phyloP scores from a whole-genome alignment of 2,113 vertebrate genomes.

The Leptobrachium ailaonicum region DNA sequence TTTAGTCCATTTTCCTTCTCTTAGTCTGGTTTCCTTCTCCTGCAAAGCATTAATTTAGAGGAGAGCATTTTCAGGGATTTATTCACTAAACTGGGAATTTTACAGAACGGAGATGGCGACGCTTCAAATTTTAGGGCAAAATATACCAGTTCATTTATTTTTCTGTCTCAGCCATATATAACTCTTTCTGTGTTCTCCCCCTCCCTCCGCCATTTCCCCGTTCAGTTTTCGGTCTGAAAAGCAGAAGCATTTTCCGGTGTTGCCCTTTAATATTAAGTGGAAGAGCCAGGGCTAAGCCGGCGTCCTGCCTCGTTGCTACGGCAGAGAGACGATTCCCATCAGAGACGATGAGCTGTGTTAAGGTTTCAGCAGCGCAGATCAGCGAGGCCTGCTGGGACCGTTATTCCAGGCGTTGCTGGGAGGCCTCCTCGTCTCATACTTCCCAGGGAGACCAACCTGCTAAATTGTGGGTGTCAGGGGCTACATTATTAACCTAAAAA shows the following conservation, averaged over 20 bases:
- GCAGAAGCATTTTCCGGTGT: neutral
- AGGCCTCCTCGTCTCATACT: conserved; percentile 14
- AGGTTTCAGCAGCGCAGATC: conserved; percentile 23
- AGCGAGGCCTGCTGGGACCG: conserved; percentile 16
- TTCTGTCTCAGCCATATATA: too few relatives aligned
- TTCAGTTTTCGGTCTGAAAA: too few relatives aligned
- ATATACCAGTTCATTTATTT: too few relatives aligned
- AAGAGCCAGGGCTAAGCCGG: neutral
- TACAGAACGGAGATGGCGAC: too few relatives aligned
- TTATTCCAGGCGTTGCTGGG: conserved; percentile 25
- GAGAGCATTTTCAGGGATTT: too few relatives aligned
- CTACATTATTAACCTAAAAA: conserved; percentile 29
- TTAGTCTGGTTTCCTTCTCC: too few relatives aligned
- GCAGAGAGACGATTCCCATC: conserved; percentile 33
- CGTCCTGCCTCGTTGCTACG: conserved; percentile 44
- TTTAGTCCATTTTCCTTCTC: too few relatives aligned
- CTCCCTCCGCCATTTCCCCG: too few relatives aligned
- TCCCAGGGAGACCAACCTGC: conserved; percentile 7
- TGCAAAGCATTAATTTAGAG: too few relatives aligned
- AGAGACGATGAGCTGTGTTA: conserved; percentile 9
- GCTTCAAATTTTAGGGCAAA: too few relatives aligned
- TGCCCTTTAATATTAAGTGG: neutral
- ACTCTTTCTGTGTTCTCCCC: too few relatives aligned
- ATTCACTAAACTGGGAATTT: too few relatives aligned
- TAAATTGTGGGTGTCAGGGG: conserved; percentile 10